These are phyloP conservation scores for Andricus quercusramuli DNA, from an alignment of 2,888 invertebrate species.

Conservation along the genomic window DNA sequence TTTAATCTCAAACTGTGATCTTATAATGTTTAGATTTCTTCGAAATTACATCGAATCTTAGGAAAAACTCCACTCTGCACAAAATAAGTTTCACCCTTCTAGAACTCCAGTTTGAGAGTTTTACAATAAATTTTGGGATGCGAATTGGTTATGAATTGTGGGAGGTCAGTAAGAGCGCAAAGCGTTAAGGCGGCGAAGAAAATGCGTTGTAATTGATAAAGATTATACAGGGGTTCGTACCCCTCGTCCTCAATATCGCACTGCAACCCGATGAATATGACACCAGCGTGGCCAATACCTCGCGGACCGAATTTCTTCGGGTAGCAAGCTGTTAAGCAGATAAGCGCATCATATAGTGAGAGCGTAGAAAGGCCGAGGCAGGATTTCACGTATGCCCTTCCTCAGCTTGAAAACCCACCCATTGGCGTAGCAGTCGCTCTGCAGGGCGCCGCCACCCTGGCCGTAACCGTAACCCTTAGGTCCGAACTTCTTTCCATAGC, in stretches of 20 bases:
- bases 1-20: background rate
- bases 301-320: constrained; percentile 97
- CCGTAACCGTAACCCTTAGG: constrained; percentile 99
- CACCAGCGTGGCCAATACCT: constrained; percentile 95
- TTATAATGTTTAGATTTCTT: background rate
- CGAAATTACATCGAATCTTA: background rate
- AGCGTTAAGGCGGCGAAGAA: constrained; percentile 62
- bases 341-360: constrained; percentile 71
- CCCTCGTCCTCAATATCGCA: constrained; percentile 88
- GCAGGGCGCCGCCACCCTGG: constrained; percentile 95
- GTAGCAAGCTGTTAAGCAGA: constrained; percentile 90
- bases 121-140: background rate
- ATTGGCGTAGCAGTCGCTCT: constrained; percentile 92
- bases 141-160: background rate
- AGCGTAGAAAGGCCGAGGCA: constrained; percentile 69
- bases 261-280: constrained; percentile 90
- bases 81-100: background rate
- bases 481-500: constrained; percentile 98
- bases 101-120: background rate
- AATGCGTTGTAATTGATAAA: constrained; percentile 43
- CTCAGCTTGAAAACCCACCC: constrained; percentile 83
- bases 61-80: background rate
- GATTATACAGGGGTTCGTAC: constrained; percentile 68
- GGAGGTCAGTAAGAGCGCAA: constrained; percentile 63
- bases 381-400: constrained; percentile 63